phyloP scores from a whole-genome alignment of 1,140 invertebrate species.

The fruit fly (Drosophila melanogaster) region Release_6_plus_ISO1_MT NC_004354.4:3788001-3788500 shows the following conservation, averaged over 20 bases:
- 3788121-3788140: slow-evolving; percentile 24
- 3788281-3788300: slow-evolving; percentile 13
- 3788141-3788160: slow-evolving; percentile 67
- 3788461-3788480: slow-evolving; percentile 64
- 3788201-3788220: slow-evolving; percentile 50
- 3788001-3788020: slow-evolving; percentile 71
- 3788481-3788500: slow-evolving; percentile 42
- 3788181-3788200: slow-evolving; percentile 57
- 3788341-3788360: slow-evolving; percentile 75
- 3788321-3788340: slow-evolving; percentile 74
- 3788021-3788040: slow-evolving; percentile 53
- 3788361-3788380: slow-evolving; percentile 48
- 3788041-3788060: slow-evolving; percentile 23
- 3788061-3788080: slow-evolving; percentile 12
- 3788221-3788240: slow-evolving; percentile 27
- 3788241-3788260: slow-evolving; percentile 10
- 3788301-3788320: slow-evolving; percentile 60
- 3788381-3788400: slow-evolving; percentile 32
- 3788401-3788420: slow-evolving; percentile 47
- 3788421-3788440: slow-evolving; percentile 42
- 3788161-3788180: slow-evolving; percentile 10
- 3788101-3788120: slow-evolving; percentile 7
- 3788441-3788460: slow-evolving; percentile 71
- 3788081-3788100: slow-evolving; percentile 6
- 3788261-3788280: slow-evolving; percentile 16